These are phyloP conservation scores for Protodeltote pygarga DNA, from an alignment of 2,888 invertebrate species.

Conservation along the genomic window DNA sequence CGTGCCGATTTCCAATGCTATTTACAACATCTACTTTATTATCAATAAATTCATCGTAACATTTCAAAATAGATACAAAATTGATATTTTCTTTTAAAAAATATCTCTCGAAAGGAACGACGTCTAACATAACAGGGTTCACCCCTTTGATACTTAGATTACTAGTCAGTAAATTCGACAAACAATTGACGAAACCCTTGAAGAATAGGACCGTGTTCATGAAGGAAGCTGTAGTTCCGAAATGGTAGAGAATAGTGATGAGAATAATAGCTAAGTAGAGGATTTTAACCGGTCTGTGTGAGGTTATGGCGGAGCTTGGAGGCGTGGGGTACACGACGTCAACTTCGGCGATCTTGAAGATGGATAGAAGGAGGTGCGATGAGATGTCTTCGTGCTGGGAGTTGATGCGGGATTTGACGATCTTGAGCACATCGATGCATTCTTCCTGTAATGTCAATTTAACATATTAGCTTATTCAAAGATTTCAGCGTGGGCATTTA, in stretches of 20 bases:
- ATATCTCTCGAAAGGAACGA: slow-evolving; percentile 75
- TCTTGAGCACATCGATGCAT: slow-evolving; percentile 93
- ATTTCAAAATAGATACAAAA: slow-evolving; percentile 79
- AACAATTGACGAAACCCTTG: slow-evolving; percentile 71
- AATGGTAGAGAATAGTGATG: slow-evolving; percentile 66
- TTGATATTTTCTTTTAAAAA: slow-evolving; percentile 66
- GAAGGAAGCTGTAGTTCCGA: slow-evolving; percentile 54
- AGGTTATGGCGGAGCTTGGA: slow-evolving; percentile 82
- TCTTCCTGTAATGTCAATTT: slow-evolving; percentile 89
- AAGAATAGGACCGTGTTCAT: slow-evolving; percentile 48
- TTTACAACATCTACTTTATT: slow-evolving; percentile 69
- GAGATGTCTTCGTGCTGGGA: slow-evolving; percentile 94
- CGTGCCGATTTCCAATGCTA: slow-evolving; percentile 67
- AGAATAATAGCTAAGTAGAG: slow-evolving; percentile 69
- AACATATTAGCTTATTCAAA: not conserved
- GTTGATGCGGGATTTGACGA: slow-evolving; percentile 94
- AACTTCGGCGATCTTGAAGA: slow-evolving; percentile 97
- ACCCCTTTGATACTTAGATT: slow-evolving; percentile 47
- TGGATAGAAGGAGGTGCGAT: slow-evolving; percentile 94
- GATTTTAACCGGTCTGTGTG: slow-evolving; percentile 62
- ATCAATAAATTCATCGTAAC: slow-evolving; percentile 78
- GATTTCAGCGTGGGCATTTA: not conserved
- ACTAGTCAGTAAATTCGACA: slow-evolving; percentile 74
- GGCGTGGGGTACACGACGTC: slow-evolving; percentile 93
- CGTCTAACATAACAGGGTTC: slow-evolving; percentile 54